Evolutionary conservation across 2,888 invertebrate species (phyloP).

Genomic region (Automeris io): DNA sequence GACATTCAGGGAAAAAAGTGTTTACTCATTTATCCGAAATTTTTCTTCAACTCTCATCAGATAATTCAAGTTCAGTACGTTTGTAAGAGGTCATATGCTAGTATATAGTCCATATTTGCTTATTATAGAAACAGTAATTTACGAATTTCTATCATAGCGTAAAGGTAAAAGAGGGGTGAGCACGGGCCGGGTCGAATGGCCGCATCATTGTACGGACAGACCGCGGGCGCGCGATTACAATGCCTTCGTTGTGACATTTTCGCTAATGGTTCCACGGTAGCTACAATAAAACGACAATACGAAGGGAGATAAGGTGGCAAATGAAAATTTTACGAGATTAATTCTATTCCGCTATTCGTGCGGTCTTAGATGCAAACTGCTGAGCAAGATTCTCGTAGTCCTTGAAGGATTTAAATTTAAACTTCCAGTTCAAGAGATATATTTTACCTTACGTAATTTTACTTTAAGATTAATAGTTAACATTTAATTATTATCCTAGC

Average conservation of each 20-base stretch:
- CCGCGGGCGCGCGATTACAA: slow-evolving; percentile 67
- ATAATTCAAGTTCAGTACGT: slow-evolving; percentile 23
- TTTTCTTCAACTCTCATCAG: slow-evolving; percentile 23
- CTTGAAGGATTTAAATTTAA: slow-evolving; percentile 3
- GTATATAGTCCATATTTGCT: slow-evolving; percentile 44
- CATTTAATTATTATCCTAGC: too few relatives aligned
- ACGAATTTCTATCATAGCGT: slow-evolving; percentile 71
- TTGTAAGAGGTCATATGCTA: slow-evolving; percentile 32
- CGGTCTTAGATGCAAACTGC: slow-evolving; percentile 21
- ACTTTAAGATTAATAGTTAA: too few relatives aligned
- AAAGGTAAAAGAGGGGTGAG: slow-evolving; percentile 61
- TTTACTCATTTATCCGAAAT: slow-evolving; percentile 51
- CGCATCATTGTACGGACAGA: slow-evolving; percentile 68
- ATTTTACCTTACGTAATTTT: background rate
- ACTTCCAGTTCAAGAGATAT: background rate
- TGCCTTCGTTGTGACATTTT: slow-evolving; percentile 73
- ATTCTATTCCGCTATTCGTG: slow-evolving; percentile 50
- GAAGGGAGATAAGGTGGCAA: slow-evolving; percentile 73
- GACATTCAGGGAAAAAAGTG: slow-evolving; percentile 49
- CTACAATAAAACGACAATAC: slow-evolving; percentile 76
- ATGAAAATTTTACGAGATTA: slow-evolving; percentile 75
- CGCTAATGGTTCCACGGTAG: slow-evolving; percentile 75
- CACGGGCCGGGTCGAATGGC: slow-evolving; percentile 59
- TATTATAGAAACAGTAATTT: slow-evolving; percentile 69
- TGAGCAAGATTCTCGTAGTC: slow-evolving; percentile 12